Conservation (phyloP, 2,888 invertebrate species). For the Hirtodrosophila cameraria region DNA sequence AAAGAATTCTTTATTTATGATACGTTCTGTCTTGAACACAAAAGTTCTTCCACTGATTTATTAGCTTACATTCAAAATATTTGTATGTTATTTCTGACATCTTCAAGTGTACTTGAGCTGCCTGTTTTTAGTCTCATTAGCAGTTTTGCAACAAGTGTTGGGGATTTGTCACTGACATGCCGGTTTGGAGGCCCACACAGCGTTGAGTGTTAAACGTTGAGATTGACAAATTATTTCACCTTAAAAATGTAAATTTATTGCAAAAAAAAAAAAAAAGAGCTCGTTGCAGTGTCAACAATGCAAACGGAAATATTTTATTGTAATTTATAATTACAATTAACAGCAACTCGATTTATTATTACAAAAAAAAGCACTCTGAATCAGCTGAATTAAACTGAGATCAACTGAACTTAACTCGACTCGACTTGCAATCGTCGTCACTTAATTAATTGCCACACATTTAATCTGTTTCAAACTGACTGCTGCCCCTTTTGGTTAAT, state of each 20-base stretch:
- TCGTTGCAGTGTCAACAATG: slow-evolving; percentile 36
- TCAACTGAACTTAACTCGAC: slow-evolving; percentile 36
- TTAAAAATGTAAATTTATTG: slow-evolving; percentile 57
- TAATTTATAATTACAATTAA: slow-evolving; percentile 57
- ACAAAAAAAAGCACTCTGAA: slow-evolving; percentile 45
- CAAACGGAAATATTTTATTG: slow-evolving; percentile 71
- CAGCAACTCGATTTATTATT: slow-evolving; percentile 53
- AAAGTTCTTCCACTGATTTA: slow-evolving; percentile 2
- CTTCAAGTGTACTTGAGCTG: slow-evolving; percentile 19
- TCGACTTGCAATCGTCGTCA: slow-evolving; percentile 50
- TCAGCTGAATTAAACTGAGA: slow-evolving; percentile 45
- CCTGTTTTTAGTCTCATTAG: slow-evolving; percentile 23
- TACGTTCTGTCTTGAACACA: not conserved
- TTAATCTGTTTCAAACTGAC: slow-evolving; percentile 60
- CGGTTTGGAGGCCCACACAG: slow-evolving; percentile 21
- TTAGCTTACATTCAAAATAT: not conserved
- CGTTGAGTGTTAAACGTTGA: slow-evolving; percentile 1
- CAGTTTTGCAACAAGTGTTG: slow-evolving; percentile 31
- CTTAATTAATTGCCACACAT: slow-evolving; percentile 70
- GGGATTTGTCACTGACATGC: slow-evolving; percentile 46
- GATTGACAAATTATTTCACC: slow-evolving; percentile 62
- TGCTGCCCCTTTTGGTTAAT: slow-evolving; percentile 12
- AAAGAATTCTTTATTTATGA: too few species aligned
- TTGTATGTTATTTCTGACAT: slow-evolving; percentile 8
- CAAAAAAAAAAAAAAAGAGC: slow-evolving; percentile 3